Evolutionary conservation across 1,140 invertebrate species (phyloP).

Genomic region (Phocides pigmalion): DNA sequence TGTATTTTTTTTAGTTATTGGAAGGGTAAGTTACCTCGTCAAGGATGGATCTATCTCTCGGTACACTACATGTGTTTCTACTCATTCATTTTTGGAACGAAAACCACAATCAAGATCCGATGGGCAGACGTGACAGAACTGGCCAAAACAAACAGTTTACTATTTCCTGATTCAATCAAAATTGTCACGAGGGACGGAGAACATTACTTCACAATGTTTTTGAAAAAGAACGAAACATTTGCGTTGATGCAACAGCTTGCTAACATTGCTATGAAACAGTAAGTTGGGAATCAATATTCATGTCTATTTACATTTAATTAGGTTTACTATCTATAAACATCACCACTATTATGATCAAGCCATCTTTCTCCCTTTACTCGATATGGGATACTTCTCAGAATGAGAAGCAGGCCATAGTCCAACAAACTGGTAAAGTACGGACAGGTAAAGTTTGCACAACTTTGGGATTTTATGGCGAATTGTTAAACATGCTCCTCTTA

Average conservation of each 20-base stretch:
- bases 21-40: constrained; percentile 95
- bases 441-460: no score
- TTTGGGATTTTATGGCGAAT: no score
- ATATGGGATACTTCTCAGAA: no score
- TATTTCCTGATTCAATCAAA: constrained; percentile 94
- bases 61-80: constrained; percentile 98
- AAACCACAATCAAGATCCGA: constrained; percentile 94
- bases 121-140: constrained; percentile 92
- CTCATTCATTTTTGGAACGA: constrained; percentile 95
- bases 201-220: constrained; percentile 95
- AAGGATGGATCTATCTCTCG: constrained; percentile 98
- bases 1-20: constrained; percentile 90
- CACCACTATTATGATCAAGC: no score
- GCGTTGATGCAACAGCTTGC: constrained; percentile 96
- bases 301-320: no score
- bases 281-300: constrained; percentile 41
- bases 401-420: no score
- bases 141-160: constrained; percentile 89
- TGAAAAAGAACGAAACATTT: constrained; percentile 95
- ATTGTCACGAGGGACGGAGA: constrained; percentile 92
- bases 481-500: no score
- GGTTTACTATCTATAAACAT: no score
- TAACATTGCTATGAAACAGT: constrained; percentile 98
- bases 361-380: no score
- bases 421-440: no score